Conservation (phyloP, 1,140 invertebrate genomes). For the Gryon sp. region DNA sequence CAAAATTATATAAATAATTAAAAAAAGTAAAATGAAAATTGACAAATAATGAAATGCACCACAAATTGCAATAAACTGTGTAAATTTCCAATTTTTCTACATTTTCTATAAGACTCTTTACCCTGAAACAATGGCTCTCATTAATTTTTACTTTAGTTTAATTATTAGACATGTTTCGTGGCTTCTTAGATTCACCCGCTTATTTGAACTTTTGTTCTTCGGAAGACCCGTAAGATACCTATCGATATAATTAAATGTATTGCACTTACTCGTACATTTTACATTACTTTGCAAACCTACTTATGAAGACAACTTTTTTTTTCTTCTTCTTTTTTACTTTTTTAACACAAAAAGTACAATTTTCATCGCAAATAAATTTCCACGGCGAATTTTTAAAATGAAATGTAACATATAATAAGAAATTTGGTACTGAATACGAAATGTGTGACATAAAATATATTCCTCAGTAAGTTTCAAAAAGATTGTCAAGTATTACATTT, state of each 20-base stretch:
- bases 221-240: conserved; percentile 10
- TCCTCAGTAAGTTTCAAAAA: not conserved
- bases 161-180: conserved; percentile 24
- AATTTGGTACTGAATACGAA: not conserved
- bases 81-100: too few relatives aligned
- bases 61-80: too few relatives aligned
- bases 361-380: conserved; percentile 4
- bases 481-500: conserved; percentile 6
- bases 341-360: too few relatives aligned
- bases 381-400: not conserved
- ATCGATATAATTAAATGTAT: conserved; percentile 13
- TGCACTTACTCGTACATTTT: too few relatives aligned
- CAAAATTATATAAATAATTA: too few relatives aligned
- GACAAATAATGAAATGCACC: too few relatives aligned
- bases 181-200: conserved; percentile 18
- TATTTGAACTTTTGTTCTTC: conserved; percentile 23
- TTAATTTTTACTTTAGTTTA: conserved; percentile 18
- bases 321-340: too few relatives aligned
- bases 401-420: conserved; percentile 4
- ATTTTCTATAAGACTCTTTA: too few relatives aligned
- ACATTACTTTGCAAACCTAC: not conserved
- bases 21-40: too few relatives aligned
- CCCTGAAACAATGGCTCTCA: conserved; percentile 4
- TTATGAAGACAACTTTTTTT: conserved; percentile 1
- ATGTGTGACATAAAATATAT: too few relatives aligned